phyloP scores from a whole-genome alignment of 1,140 invertebrate species.

The Magallana angulata region DNA sequence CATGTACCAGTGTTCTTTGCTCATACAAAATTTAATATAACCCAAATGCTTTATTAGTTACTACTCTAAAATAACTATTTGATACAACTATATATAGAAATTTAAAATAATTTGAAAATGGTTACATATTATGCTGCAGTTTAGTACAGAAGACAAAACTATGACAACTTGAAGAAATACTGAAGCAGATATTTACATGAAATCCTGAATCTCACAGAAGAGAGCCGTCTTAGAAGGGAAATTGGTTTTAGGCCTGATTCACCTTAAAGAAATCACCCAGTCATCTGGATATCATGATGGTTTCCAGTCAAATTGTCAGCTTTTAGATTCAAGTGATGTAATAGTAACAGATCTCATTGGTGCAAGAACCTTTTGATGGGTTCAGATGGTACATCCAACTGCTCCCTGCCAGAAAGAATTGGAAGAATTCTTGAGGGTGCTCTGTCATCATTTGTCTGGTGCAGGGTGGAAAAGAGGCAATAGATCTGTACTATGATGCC shows the following conservation, averaged over 20 bases:
- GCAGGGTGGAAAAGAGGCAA: neutral
- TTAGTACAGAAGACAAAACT: too few species aligned
- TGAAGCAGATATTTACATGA: neutral
- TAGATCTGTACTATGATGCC: conserved; percentile 1
- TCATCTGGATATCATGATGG: neutral
- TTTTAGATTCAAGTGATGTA: conserved; percentile 12
- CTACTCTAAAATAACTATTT: too few species aligned
- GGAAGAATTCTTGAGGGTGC: neutral
- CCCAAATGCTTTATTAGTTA: too few species aligned
- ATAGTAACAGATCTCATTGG: neutral
- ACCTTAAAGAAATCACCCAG: neutral
- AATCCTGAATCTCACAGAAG: neutral
- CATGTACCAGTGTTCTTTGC: too few species aligned
- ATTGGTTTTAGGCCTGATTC: neutral
- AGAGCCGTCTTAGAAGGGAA: neutral
- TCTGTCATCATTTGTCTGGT: neutral
- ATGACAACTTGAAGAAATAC: too few species aligned
- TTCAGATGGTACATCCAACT: conserved; percentile 9
- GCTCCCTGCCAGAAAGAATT: neutral
- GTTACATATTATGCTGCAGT: too few species aligned
- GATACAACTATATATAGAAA: too few species aligned
- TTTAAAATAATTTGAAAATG: neutral
- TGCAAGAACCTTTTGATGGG: neutral
- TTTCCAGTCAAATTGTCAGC: neutral
- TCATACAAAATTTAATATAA: too few species aligned